These are phyloP conservation scores for Nowickia ferox DNA, from an alignment of 2,888 invertebrate species.

Conservation along the genomic window DNA sequence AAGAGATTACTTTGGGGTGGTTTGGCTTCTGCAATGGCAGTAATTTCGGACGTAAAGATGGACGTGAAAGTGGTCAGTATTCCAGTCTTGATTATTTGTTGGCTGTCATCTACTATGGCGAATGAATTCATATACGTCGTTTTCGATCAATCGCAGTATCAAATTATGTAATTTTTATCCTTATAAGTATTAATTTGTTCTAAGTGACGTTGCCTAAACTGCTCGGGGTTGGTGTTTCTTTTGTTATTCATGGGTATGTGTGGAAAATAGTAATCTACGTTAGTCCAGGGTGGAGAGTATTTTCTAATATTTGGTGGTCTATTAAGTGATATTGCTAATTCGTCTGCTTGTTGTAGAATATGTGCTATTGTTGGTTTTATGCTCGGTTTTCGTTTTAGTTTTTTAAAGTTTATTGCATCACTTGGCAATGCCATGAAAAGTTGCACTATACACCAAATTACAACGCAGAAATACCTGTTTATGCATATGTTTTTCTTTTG, in stretches of 20 bases:
- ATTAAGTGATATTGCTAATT: constrained; percentile 10
- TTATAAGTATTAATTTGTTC: constrained; percentile 2
- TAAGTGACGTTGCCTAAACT: neutral
- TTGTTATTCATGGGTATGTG: constrained; percentile 1
- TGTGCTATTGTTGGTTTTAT: neutral
- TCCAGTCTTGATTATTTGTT: neutral
- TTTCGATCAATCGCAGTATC: too few relatives aligned
- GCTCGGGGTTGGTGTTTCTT: neutral
- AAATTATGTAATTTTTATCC: too few relatives aligned
- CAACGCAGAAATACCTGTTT: too few relatives aligned
- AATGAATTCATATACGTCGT: neutral
- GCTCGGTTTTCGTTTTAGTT: constrained; percentile 25
- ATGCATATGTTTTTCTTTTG: too few relatives aligned
- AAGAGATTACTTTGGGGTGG: too few relatives aligned
- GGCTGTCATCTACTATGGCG: neutral
- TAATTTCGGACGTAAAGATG: too few relatives aligned
- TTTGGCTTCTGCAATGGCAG: too few relatives aligned
- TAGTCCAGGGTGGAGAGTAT: too few relatives aligned
- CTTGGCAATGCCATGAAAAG: too few relatives aligned
- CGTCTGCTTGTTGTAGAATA: neutral
- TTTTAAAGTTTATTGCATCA: neutral
- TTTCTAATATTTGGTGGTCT: neutral
- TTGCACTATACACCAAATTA: too few relatives aligned
- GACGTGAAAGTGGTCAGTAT: neutral
- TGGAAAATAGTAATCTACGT: neutral